These are phyloP conservation scores for Charaxes varanes DNA, from an alignment of 1,140 invertebrate species.

Conservation along the genomic window DNA sequence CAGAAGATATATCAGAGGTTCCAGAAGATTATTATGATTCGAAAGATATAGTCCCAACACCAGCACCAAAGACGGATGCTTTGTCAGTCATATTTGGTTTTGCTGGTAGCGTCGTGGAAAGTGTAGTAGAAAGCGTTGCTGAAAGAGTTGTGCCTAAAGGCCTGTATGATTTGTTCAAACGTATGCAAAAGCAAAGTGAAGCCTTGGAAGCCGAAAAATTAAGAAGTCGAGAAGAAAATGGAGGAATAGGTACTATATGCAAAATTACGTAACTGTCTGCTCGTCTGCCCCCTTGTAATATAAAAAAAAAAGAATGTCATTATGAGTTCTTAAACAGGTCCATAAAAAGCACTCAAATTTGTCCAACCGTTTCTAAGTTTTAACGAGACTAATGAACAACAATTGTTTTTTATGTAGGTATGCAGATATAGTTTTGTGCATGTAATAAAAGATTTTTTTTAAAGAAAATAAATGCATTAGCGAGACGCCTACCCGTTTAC, in stretches of 20 bases:
- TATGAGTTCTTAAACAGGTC: too few species aligned
- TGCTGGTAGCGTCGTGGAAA: slow-evolving; percentile 64
- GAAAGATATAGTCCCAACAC: slow-evolving; percentile 58
- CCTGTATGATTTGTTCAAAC: slow-evolving; percentile 56
- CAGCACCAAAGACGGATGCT: slow-evolving; percentile 54
- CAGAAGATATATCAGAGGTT: slow-evolving; percentile 45
- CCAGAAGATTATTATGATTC: slow-evolving; percentile 67
- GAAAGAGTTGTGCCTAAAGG: slow-evolving; percentile 63
- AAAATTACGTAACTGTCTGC: background rate
- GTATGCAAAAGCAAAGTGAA: slow-evolving; percentile 62
- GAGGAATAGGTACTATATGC: slow-evolving; percentile 49
- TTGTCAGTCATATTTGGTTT: slow-evolving; percentile 60
- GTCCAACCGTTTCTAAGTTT: too few species aligned
- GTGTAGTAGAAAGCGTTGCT: slow-evolving; percentile 61
- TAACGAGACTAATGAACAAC: too few species aligned
- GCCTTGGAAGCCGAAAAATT: slow-evolving; percentile 63
- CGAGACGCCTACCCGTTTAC: too few species aligned
- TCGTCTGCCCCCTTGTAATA: too few species aligned
- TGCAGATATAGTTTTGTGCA: too few species aligned
- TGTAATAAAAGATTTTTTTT: too few species aligned
- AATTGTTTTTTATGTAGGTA: too few species aligned
- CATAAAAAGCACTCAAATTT: too few species aligned
- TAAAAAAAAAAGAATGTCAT: too few species aligned
- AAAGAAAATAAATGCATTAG: too few species aligned
- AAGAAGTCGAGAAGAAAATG: slow-evolving; percentile 68